These are phyloP conservation scores for Microcebus griseorufus DNA, from an alignment of 2,113 vertebrate genomes.

Conservation along the genomic window DNA sequence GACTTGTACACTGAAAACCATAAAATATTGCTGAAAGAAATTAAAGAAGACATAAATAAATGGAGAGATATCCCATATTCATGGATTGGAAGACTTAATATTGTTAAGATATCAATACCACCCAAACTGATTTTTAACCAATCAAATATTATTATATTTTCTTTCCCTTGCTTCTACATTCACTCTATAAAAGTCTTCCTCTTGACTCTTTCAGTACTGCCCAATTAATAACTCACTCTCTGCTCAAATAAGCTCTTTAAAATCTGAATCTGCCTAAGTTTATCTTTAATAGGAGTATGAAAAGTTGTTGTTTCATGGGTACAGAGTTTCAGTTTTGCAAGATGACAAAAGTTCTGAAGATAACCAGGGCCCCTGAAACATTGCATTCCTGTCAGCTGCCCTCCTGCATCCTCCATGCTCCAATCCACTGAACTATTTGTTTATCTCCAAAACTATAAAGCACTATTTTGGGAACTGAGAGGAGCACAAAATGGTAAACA, in stretches of 20 bases:
- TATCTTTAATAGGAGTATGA: background rate
- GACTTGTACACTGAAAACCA: background rate
- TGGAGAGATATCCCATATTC: background rate
- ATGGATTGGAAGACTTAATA: background rate
- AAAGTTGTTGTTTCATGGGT: background rate
- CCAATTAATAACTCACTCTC: background rate
- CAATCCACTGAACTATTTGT: background rate
- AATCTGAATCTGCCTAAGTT: background rate
- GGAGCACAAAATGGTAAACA: background rate
- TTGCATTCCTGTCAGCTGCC: background rate
- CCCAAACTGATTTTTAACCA: background rate
- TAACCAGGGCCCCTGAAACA: background rate
- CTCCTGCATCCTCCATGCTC: background rate
- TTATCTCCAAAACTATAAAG: conserved; percentile 19
- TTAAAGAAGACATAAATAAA: background rate
- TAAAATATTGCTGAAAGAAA: background rate
- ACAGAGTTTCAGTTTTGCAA: background rate
- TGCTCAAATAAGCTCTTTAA: background rate
- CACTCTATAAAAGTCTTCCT: background rate
- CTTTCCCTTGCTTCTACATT: background rate
- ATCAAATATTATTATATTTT: background rate
- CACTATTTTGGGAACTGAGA: background rate
- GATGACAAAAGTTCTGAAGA: background rate
- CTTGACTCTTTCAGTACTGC: background rate
- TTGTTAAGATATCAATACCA: background rate